phyloP scores from a whole-genome alignment of 1,140 invertebrate species.

The Doryteuthis pealeii region DNA sequence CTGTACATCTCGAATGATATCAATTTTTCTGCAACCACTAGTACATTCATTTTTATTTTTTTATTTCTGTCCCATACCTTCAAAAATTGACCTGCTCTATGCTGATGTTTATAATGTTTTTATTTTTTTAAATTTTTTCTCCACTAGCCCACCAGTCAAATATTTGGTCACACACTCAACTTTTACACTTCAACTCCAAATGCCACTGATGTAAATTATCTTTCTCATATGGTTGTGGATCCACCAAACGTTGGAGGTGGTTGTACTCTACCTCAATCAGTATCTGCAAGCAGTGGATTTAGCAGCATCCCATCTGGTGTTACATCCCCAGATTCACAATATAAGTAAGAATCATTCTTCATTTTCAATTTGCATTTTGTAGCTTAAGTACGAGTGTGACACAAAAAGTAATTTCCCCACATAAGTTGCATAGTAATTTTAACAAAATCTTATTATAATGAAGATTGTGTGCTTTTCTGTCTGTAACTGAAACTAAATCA shows the following conservation, averaged over 20 bases:
- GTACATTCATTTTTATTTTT: no score
- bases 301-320: slow-evolving; percentile 16
- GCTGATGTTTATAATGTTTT: neutral
- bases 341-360: neutral
- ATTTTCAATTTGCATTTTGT: neutral
- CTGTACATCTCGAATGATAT: no score
- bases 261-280: neutral
- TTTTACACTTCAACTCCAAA: neutral
- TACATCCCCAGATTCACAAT: neutral
- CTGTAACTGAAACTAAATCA: no score
- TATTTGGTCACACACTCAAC: neutral
- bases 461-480: no score
- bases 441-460: no score
- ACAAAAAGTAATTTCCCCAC: no score
- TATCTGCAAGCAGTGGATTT: slow-evolving; percentile 12
- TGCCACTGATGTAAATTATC: neutral
- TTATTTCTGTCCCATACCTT: no score
- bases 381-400: no score
- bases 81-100: no score
- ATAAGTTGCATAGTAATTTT: no score
- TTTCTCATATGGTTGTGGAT: slow-evolving; percentile 1
- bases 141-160: neutral
- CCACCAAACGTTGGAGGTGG: no score
- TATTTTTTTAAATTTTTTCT: neutral
- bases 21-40: no score